Base-by-base conservation (phyloP, 1,140 invertebrate species). In the Odontomachus brunneus region DNA sequence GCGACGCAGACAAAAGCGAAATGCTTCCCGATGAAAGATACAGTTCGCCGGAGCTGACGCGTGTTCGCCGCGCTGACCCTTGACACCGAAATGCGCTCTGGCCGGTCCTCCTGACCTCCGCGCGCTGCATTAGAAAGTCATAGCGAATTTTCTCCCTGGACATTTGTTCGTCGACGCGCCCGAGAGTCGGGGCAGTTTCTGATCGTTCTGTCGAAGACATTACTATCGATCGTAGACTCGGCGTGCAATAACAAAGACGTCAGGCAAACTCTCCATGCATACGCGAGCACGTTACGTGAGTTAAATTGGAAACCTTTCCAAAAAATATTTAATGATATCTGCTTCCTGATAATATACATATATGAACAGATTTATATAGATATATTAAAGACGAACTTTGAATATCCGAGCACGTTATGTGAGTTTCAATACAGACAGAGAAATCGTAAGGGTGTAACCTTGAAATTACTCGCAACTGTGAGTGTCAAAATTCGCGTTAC, bases 1-100 rank as follows among this genome's bases (percentile, higher is more conserved):
- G 71, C n/a, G 29, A 7, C 51, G 15, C 19, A 14, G 44, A 75
- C 73, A 49, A 63, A 75, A 51, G 59, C 65, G 33, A 26, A 29
- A 67, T 51, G 66, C 51, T 71, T 24, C 44, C 5, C 75, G 75
- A 57, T 69, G 33, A 80, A 44, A 80, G 65, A 80, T 57, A 57
- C 29, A 44, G 51, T 57, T 57, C 14, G 17, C 17, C 33, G 33
- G 65, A 26, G 26, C 15, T 19, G 17, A 55, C 60, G 49, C 29
- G 22, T 44, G 33, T 71, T 57, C 14, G 17, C 3, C 26, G 22
- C 19, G 22, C 17, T 80, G 75, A 80, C 38, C 57, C 66, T 71
- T 71, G 65, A 80, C 14, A 53, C 14, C 15, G 22, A 71, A 57
- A 57, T 80, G 38, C 44, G 33, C 71, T 19, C 51, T 48, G 22